These are phyloP conservation scores for Enteromius treurensis DNA, from an alignment of 2,797 vertebrate genomes.

Conservation along the genomic window DNA sequence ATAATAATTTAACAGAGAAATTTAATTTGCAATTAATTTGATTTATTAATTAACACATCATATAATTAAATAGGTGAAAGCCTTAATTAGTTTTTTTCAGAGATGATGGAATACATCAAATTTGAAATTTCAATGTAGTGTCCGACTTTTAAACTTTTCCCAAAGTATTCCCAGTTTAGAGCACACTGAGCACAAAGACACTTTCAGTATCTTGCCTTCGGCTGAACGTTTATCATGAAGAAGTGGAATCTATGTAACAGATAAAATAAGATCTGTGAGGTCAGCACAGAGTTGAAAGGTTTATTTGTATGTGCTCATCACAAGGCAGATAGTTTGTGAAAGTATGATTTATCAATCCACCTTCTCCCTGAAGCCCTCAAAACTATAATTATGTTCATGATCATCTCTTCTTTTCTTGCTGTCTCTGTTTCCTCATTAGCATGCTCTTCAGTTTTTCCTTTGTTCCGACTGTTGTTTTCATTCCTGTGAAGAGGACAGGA, in stretches of 20 bases:
- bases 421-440: not conserved
- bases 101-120: not conserved
- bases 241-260: slow-evolving; percentile 23
- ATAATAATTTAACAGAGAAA: no score
- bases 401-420: not conserved
- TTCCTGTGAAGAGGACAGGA: not conserved
- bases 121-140: not conserved
- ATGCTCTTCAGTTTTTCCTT: not conserved
- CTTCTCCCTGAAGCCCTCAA: not conserved
- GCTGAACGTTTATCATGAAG: slow-evolving; percentile 1
- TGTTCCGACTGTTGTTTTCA: not conserved
- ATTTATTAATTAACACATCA: no score
- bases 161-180: not conserved
- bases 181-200: not conserved
- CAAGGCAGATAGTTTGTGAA: slow-evolving; percentile 11
- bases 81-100: not conserved
- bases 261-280: slow-evolving; percentile 17
- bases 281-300: slow-evolving; percentile 30
- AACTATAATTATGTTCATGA: not conserved
- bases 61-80: no score
- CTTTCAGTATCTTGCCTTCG: not conserved
- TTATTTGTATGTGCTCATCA: slow-evolving; percentile 4
- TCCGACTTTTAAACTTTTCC: not conserved
- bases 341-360: not conserved
- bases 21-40: no score